Evolutionary conservation across 2,888 invertebrate species (phyloP), one percentile per base, ranked within the genome.

Genomic region (Eulithis testata): DNA sequence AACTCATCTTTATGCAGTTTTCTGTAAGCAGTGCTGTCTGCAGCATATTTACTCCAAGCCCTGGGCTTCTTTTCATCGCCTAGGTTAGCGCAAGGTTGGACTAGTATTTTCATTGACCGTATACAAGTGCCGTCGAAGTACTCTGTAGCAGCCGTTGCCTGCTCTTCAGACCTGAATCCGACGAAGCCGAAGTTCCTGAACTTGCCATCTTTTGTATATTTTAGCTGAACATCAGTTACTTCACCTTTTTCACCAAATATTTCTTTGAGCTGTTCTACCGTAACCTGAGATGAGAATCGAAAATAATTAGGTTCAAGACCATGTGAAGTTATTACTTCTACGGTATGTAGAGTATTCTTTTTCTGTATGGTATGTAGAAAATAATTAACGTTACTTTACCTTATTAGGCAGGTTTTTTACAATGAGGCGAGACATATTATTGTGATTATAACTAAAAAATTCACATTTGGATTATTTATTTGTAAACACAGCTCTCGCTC

Each of bases 161-260:
- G 96, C 55, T 96, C 95, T 69, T 96, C 96, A 27, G 94, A 95
- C 81, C 97, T 96, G 86, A 95, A 99, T 7, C 99, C 99, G 75
- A 99, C 93, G 83, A 99, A 99, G 4, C 96, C 98, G 90, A 99
- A 99, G 78, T 97, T 96, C 66, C 99, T 94, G 85, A 99, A 99
- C 82, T 96, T 96, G 8, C 99, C 99, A 92, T 97, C 96, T 75
- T 96, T 95, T 0, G 98, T 98, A 80, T 97, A 99, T 86, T 99
- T 99, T 7, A 99, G 88, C 78, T 98, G 97, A 7, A 99, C 95
- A 91, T 99, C 99, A 7, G 99, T 99, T 8, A 99, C 95, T 70
- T 95, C 95, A 27, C 98, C 98, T 80, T 97, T 96, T 76, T 95
- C 87, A 56, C 95, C 94, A 85, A 99, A 99, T 60, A 96, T 84